Base-by-base conservation (phyloP, 1,140 invertebrate species). In the Aplysia californica region DNA sequence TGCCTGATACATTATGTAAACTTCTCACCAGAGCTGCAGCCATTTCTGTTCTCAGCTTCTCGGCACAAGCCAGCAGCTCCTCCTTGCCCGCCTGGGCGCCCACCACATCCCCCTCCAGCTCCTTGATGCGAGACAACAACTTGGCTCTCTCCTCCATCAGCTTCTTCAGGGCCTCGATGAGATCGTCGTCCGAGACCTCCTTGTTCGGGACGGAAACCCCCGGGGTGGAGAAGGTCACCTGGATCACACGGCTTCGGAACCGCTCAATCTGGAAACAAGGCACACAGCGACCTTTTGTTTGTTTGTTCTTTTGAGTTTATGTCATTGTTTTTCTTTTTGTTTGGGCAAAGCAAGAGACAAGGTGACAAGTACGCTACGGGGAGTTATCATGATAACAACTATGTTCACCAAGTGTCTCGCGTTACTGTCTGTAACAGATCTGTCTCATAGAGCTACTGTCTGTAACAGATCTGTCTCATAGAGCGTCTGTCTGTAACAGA, bases 151-250 rank as follows among this genome's bases (percentile, higher is more conserved):
- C 87, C 61, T 86, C 86, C 26, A 87, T 80, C 2, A 88, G 67
- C 64, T 86, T 86, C 75, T 88, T 87, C 68, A 89, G 76, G 20
- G 79, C 80, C 35, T 87, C 84, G 10, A 89, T 66, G 26, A 90
- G 80, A 56, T 89, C 84, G 73, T 90, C 89, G 71, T 90, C 89
- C 39, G 66, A 83, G 15, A 89, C 82, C 75, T 89, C 87, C 18
- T 83, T 84, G 35, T 89, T 84, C 15, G 89, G 88, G 15, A 82
- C 79, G 55, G 83, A 81, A 5, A 85, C 79, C 1, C 84, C 87
- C 10, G 88, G 87, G 3, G 87, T 86, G 20, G 87, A 87, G 78
- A 84, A 90, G 33, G 87, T 83, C 10, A 84, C 79, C 77, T 89
- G 88, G 18, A 90, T 80, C 10, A 90, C 85, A 36, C 85, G 78